Evolutionary conservation across 2,113 vertebrate species (phyloP).

Genomic region (Macrotus californicus): DNA sequence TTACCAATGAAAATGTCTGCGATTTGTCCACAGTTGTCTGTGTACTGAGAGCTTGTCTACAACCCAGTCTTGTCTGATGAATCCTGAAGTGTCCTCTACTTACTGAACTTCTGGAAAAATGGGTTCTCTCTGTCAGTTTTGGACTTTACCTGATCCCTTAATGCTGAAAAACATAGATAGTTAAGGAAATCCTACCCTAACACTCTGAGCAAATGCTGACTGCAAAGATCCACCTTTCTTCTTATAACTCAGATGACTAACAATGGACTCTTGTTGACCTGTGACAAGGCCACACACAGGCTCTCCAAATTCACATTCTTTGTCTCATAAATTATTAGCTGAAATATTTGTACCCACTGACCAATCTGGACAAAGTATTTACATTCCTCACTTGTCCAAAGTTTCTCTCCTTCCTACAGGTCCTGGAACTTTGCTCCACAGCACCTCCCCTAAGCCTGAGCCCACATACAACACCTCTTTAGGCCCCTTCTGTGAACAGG

Average conservation of each 20-base stretch:
- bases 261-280: background rate
- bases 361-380: background rate
- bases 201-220: background rate
- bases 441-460: background rate
- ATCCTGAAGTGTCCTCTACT: fast-evolving
- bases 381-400: background rate
- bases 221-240: background rate
- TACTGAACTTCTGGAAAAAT: background rate
- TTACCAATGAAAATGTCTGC: background rate
- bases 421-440: fast-evolving
- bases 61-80: background rate
- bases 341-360: background rate
- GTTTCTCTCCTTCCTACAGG: background rate
- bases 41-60: background rate
- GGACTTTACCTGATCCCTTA: background rate
- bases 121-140: background rate
- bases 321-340: background rate
- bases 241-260: background rate
- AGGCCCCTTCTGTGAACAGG: background rate
- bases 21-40: background rate
- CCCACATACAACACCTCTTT: background rate
- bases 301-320: background rate
- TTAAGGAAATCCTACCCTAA: background rate
- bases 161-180: background rate
- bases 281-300: background rate